Conservation (phyloP, 2,797 vertebrate species). For the Alectoris magna region DNA sequence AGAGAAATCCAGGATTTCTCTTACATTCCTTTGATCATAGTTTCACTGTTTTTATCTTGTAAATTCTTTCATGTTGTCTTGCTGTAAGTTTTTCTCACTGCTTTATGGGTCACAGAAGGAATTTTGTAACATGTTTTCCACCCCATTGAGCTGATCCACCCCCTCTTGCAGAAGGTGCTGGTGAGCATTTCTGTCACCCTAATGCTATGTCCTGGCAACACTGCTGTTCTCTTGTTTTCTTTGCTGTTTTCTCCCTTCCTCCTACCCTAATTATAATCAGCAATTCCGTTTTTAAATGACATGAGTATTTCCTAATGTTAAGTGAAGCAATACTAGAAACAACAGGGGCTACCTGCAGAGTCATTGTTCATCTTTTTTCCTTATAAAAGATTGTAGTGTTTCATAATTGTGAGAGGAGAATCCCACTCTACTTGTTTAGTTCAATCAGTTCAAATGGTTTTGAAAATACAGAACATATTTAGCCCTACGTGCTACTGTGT, state of each 20-base stretch:
- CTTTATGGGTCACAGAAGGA: background rate
- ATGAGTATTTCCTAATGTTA: background rate
- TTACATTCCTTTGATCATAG: rapidly evolving
- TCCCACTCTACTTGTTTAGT: constrained; percentile 3
- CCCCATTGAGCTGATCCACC: background rate
- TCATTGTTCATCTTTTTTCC: background rate
- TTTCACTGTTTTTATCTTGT: background rate
- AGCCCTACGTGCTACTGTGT: background rate
- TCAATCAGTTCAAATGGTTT: constrained; percentile 26
- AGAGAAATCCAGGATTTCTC: background rate
- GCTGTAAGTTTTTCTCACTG: background rate
- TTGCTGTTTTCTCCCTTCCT: background rate
- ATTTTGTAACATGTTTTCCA: background rate
- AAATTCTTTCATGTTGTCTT: background rate
- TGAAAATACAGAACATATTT: constrained; percentile 8
- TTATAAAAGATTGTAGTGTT: background rate
- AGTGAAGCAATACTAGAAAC: background rate
- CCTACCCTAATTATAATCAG: background rate
- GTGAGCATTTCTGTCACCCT: background rate
- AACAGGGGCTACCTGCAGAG: background rate
- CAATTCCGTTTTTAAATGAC: background rate
- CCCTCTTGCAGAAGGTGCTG: background rate
- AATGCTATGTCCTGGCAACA: background rate
- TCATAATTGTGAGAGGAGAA: background rate
- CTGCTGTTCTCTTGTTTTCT: background rate